Evolutionary conservation across 2,113 vertebrate species (phyloP).

Genomic region (Cebus imitator): DNA sequence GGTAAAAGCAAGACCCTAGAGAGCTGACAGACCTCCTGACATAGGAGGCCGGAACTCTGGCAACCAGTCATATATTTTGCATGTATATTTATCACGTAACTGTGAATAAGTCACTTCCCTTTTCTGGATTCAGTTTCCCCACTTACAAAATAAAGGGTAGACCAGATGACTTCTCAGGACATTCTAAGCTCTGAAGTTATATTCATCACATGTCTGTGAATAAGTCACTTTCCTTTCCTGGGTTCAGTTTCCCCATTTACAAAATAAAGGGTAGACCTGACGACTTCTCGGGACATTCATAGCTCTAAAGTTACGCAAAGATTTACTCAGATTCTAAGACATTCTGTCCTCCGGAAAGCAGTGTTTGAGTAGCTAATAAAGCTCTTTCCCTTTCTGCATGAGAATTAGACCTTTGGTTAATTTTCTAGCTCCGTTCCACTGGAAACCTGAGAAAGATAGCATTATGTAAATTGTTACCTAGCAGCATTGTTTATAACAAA

Average conservation of each 20-base stretch:
- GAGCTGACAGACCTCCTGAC: neutral
- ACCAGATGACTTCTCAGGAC: neutral
- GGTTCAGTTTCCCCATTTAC: neutral
- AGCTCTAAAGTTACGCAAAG: neutral
- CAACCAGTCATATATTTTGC: fast-evolving
- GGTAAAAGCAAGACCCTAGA: neutral
- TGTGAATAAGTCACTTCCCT: neutral
- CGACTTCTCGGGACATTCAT: no score
- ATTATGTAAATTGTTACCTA: neutral
- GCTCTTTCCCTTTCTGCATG: neutral
- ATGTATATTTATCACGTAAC: no score
- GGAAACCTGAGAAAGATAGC: neutral
- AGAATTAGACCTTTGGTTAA: neutral
- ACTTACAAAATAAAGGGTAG: neutral
- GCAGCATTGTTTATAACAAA: neutral
- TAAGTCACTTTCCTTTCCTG: neutral
- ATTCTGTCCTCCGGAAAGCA: neutral
- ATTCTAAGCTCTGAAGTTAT: neutral
- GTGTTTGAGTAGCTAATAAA: neutral
- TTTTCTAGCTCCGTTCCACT: neutral
- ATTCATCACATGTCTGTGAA: no score
- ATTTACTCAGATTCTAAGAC: neutral
- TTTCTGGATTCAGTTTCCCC: neutral
- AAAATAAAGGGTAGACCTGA: neutral
- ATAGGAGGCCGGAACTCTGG: neutral